A percentile compares a stretch with the other conserved stretches of the same genome.
Conservation (phyloP, 35 echinoderm and acorn worm species). For the Patiria miniata region DNA sequence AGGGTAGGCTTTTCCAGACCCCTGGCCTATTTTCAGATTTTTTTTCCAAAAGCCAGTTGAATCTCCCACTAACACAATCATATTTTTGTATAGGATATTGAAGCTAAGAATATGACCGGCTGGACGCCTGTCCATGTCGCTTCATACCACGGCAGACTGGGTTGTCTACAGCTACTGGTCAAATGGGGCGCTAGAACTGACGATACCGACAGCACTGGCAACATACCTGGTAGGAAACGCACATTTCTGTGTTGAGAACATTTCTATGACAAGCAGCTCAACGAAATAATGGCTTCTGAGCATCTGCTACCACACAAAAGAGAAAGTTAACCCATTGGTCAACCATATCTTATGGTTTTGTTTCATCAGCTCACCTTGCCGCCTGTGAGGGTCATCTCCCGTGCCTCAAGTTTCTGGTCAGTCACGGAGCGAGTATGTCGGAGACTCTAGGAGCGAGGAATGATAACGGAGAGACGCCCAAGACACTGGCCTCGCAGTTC, state of each 20-base stretch:
- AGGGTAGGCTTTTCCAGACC: too few species aligned
- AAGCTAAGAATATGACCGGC: slow-evolving; percentile 84
- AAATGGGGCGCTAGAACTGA: slow-evolving; percentile 99
- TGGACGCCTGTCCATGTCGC: slow-evolving; percentile 91
- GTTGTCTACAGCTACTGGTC: slow-evolving; percentile 91
- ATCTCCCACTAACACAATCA: too few species aligned
- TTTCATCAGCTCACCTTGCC: slow-evolving; percentile 76
- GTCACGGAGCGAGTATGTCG: slow-evolving; percentile 74
- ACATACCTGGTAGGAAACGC: slow-evolving; percentile 76
- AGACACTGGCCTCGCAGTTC: slow-evolving; percentile 93
- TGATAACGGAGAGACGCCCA: slow-evolving; percentile 98
- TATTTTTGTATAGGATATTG: slow-evolving; percentile 66
- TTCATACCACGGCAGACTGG: slow-evolving; percentile 90
- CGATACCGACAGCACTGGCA: slow-evolving; percentile 86
- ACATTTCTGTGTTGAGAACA: too few species aligned
- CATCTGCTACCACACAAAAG: too few species aligned
- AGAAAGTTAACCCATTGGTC: too few species aligned
- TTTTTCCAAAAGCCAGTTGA: neutral
- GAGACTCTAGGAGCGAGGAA: slow-evolving; percentile 89
- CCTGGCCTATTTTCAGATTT: too few species aligned
- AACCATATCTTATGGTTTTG: too few species aligned
- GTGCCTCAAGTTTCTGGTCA: slow-evolving; percentile 95
- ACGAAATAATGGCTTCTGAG: too few species aligned
- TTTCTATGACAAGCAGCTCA: too few species aligned
- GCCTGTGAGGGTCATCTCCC: slow-evolving; percentile 90